Evolutionary conservation across 2,797 vertebrate genomes (phyloP).

Genomic region (Ara ararauna): DNA sequence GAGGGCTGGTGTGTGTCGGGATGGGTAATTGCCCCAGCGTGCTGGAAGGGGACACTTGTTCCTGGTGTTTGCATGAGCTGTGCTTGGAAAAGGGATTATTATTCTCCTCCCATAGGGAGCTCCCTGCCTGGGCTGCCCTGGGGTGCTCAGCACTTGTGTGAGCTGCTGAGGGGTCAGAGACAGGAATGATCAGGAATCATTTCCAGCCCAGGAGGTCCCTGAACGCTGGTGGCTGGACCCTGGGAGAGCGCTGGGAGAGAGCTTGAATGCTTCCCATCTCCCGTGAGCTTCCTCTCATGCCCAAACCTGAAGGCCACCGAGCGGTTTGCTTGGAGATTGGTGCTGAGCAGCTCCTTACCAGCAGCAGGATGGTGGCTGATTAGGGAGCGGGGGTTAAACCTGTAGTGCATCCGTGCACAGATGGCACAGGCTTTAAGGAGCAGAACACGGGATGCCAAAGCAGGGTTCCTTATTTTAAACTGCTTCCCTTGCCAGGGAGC

Average conservation of each 20-base stretch:
- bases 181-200: fast-evolving
- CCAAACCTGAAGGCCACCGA: fast-evolving
- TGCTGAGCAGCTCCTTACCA: neutral
- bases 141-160: neutral
- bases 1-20: neutral
- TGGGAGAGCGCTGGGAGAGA: neutral
- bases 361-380: neutral
- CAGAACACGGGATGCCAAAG: neutral
- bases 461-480: constrained; percentile 38
- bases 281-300: fast-evolving
- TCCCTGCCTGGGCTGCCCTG: neutral
- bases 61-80: neutral
- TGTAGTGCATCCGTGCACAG: neutral
- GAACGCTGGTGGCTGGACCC: fast-evolving
- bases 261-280: neutral
- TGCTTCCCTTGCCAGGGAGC: constrained; percentile 49
- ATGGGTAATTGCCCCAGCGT: neutral
- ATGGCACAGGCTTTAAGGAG: constrained; percentile 48
- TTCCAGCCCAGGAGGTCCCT: neutral
- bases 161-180: neutral
- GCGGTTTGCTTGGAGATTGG: neutral
- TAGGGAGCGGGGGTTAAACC: neutral
- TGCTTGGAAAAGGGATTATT: neutral
- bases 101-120: neutral
- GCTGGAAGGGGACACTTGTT: neutral